phyloP scores from a whole-genome alignment of 2,113 vertebrate species.

The Columba janthina region DNA sequence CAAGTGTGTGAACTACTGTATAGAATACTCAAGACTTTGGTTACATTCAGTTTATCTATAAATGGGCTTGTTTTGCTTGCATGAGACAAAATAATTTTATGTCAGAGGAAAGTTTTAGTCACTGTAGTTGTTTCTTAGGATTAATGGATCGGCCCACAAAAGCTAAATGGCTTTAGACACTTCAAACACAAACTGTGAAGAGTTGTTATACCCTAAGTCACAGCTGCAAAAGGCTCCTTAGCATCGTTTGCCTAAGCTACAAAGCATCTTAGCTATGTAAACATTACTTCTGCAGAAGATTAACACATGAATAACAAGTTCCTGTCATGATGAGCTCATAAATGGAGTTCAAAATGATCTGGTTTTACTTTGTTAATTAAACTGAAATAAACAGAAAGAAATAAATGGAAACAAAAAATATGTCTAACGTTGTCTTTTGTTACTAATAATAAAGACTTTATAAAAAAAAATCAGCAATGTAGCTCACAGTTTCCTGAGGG shows the following conservation, averaged over 20 bases:
- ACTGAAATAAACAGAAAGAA: neutral
- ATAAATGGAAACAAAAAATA: neutral
- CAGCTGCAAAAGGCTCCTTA: slow-evolving; percentile 13
- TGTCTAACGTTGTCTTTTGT: neutral
- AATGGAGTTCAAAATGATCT: neutral
- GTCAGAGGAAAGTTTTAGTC: neutral
- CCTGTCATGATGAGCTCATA: neutral
- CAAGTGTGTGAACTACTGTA: neutral
- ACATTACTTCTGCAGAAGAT: neutral
- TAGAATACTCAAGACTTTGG: neutral
- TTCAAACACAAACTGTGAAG: slow-evolving; percentile 28
- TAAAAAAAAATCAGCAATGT: neutral
- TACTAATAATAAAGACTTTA: neutral
- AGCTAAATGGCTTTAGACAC: slow-evolving; percentile 4
- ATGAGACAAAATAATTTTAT: neutral
- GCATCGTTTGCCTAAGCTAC: neutral
- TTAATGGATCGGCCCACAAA: neutral
- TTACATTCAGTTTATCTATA: neutral
- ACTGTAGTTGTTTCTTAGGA: neutral
- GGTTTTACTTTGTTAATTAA: neutral
- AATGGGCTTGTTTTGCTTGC: neutral
- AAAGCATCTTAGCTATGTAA: slow-evolving; percentile 31
- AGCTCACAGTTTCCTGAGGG: neutral
- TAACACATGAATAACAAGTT: slow-evolving; percentile 1
- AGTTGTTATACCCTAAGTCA: neutral